Percentiles rank a stretch among this genome's conserved stretches.
Conservation (phyloP, 2,797 vertebrate species). For the Etheostoma nigrum region DNA sequence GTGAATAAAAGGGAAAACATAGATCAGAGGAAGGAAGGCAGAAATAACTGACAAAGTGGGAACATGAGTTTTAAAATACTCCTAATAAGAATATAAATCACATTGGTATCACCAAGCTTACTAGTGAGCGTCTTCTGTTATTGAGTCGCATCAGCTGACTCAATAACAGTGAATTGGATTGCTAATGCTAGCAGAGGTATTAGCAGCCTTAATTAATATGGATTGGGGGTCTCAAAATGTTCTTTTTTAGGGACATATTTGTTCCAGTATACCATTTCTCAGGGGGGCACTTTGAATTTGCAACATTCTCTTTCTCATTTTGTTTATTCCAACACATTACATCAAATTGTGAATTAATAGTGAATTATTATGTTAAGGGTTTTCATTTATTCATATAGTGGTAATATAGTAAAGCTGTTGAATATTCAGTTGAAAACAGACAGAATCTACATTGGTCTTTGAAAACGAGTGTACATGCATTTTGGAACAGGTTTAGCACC, state of each 20-base stretch:
- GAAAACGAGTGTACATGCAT: background rate
- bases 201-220: background rate
- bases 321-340: background rate
- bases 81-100: background rate
- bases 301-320: background rate
- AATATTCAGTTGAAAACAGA: background rate
- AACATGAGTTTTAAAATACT: conserved; percentile 1
- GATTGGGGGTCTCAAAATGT: background rate
- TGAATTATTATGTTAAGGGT: background rate
- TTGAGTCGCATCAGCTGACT: conserved; percentile 1
- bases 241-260: background rate
- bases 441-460: background rate
- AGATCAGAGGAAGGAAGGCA: background rate
- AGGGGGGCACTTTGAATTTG: no score
- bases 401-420: background rate
- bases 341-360: background rate
- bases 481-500: background rate
- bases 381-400: background rate
- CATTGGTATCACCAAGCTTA: background rate
- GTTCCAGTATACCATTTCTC: background rate
- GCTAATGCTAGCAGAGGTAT: background rate
- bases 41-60: background rate
- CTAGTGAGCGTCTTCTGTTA: background rate
- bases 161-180: background rate
- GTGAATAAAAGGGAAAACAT: background rate